A percentile compares a stretch with the other conserved stretches of the same genome.
phyloP scores from a whole-genome alignment of 2,113 vertebrate genomes.

The Sterna hirundo region DNA sequence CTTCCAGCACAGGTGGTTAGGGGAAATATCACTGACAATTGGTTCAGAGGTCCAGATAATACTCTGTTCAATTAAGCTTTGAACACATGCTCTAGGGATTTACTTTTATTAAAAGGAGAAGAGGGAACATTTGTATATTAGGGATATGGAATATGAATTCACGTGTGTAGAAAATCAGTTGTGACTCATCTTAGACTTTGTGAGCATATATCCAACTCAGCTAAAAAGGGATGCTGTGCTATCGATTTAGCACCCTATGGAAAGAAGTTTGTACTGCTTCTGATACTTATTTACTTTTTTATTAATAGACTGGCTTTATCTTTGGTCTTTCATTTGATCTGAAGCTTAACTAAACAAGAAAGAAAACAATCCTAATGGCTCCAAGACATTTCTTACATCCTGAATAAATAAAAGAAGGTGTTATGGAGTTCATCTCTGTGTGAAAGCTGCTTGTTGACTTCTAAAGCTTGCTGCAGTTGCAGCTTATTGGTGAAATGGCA shows the following conservation, averaged over 20 bases:
- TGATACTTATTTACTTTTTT: not conserved
- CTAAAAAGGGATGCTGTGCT: not conserved
- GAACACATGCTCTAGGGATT: not conserved
- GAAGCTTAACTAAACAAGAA: not conserved
- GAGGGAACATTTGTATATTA: not conserved
- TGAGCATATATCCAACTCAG: not conserved
- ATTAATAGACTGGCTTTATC: not conserved
- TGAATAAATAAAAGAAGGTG: conserved; percentile 12
- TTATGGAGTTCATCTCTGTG: not conserved
- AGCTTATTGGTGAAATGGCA: not conserved
- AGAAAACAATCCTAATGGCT: not conserved
- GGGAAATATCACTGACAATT: too few species aligned
- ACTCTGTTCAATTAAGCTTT: not conserved
- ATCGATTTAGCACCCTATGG: not conserved
- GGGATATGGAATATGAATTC: not conserved
- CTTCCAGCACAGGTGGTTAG: not conserved
- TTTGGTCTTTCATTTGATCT: conserved; percentile 21
- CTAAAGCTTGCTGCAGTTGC: not conserved
- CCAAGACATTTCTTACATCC: not conserved
- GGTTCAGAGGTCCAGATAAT: not conserved
- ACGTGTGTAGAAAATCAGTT: not conserved
- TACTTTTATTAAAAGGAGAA: not conserved
- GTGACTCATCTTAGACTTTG: not conserved
- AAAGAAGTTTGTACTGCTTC: not conserved
- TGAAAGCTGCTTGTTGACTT: not conserved